Evolutionary conservation across 2,888 invertebrate species (phyloP).

Genomic region (Lobophora halterata): DNA sequence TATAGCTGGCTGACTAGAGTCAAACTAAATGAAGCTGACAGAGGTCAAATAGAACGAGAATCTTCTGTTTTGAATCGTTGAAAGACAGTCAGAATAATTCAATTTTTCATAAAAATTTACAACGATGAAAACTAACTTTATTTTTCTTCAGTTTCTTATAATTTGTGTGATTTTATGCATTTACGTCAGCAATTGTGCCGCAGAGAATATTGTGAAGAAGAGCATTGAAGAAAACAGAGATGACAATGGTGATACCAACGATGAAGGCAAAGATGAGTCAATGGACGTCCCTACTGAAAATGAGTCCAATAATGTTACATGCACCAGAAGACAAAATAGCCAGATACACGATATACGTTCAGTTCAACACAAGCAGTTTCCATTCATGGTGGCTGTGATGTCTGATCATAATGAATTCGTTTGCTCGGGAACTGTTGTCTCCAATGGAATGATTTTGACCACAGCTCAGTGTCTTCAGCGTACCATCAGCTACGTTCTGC

Average conservation of each 20-base stretch:
- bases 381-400: slow-evolving; percentile 67
- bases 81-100: slow-evolving; percentile 3
- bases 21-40: slow-evolving; percentile 36
- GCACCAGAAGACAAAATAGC: slow-evolving; percentile 56
- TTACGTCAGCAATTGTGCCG: slow-evolving; percentile 39
- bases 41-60: slow-evolving; percentile 52
- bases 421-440: slow-evolving; percentile 61
- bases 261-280: slow-evolving; percentile 60
- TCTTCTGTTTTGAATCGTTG: slow-evolving; percentile 17
- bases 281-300: slow-evolving; percentile 52
- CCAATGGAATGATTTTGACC: slow-evolving; percentile 64
- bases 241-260: slow-evolving; percentile 53
- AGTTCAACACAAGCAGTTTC: slow-evolving; percentile 56
- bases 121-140: slow-evolving; percentile 25
- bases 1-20: no score
- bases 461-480: slow-evolving; percentile 54
- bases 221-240: slow-evolving; percentile 61
- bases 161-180: slow-evolving; percentile 42
- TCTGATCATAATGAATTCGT: slow-evolving; percentile 63
- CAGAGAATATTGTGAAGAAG: slow-evolving; percentile 61
- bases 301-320: slow-evolving; percentile 48
- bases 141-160: slow-evolving; percentile 44
- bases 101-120: slow-evolving; percentile 6
- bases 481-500: slow-evolving; percentile 53
- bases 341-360: slow-evolving; percentile 60